phyloP scores from a whole-genome alignment of 2,797 vertebrate species.

The Fundulus diaphanus region DNA sequence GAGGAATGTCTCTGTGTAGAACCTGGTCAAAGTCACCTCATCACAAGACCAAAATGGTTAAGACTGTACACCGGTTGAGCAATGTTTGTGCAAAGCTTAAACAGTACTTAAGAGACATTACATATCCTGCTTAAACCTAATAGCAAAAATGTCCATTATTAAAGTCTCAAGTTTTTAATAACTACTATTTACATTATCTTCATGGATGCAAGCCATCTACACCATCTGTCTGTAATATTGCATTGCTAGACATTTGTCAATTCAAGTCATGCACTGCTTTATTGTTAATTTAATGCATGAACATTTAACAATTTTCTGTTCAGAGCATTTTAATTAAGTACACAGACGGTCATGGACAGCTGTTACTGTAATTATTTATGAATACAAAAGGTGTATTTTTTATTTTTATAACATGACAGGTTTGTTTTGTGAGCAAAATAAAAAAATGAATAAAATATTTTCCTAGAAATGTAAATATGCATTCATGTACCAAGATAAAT shows the following conservation, averaged over 20 bases:
- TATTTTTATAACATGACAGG: no score
- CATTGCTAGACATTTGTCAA: neutral
- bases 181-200: neutral
- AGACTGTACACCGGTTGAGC: neutral
- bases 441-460: no score
- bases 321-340: no score
- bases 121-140: neutral
- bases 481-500: no score
- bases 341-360: no score
- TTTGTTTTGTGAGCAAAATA: no score
- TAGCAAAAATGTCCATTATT: neutral
- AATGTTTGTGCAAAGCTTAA: neutral
- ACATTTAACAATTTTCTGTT: no score
- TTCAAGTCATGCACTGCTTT: no score
- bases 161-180: neutral
- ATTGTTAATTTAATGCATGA: no score
- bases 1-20: neutral
- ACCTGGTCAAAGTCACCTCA: conserved; percentile 3
- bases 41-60: neutral
- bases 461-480: no score
- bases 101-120: neutral
- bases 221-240: neutral
- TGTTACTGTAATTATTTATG: no score
- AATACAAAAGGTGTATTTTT: no score
- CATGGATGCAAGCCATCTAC: neutral